Evolutionary conservation across 2,888 invertebrate species (phyloP).

Genomic region (Calliscelio sp.): DNA sequence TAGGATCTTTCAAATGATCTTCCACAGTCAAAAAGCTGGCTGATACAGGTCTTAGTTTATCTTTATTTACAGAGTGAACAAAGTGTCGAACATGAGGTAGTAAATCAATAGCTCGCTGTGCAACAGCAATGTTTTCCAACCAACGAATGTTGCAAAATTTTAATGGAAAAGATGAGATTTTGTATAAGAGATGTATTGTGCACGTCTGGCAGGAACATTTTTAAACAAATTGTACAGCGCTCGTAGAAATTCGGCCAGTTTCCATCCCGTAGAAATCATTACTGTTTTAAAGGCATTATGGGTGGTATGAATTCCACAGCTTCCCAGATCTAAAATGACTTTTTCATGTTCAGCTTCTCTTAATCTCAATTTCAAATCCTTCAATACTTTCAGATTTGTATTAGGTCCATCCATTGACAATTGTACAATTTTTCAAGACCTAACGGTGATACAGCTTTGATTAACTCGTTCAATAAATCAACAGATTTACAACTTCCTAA

Average conservation of each 20-base stretch:
- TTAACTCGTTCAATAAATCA: conserved; percentile 27
- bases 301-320: conserved; percentile 77
- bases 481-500: conserved; percentile 55
- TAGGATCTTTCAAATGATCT: conserved; percentile 3
- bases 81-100: conserved; percentile 61
- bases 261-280: conserved; percentile 72
- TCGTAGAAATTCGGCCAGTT: conserved; percentile 73
- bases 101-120: conserved; percentile 68
- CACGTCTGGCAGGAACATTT: conserved; percentile 77
- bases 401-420: conserved; percentile 54
- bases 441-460: conserved; percentile 10
- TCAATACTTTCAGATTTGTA: conserved; percentile 29
- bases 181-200: conserved; percentile 73
- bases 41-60: conserved; percentile 17
- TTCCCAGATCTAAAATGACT: conserved; percentile 76
- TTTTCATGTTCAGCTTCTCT: conserved; percentile 35
- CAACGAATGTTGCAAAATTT: conserved; percentile 77
- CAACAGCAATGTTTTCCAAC: conserved; percentile 74
- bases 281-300: conserved; percentile 78
- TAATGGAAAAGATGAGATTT: conserved; percentile 74
- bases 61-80: not conserved
- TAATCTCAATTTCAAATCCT: conserved; percentile 11
- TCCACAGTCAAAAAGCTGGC: conserved; percentile 17
- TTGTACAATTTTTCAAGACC: conserved; percentile 37
- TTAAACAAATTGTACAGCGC: conserved; percentile 79